These are phyloP conservation scores for Bombus confusus DNA, from an alignment of 1,140 invertebrate genomes.

Conservation along the genomic window DNA sequence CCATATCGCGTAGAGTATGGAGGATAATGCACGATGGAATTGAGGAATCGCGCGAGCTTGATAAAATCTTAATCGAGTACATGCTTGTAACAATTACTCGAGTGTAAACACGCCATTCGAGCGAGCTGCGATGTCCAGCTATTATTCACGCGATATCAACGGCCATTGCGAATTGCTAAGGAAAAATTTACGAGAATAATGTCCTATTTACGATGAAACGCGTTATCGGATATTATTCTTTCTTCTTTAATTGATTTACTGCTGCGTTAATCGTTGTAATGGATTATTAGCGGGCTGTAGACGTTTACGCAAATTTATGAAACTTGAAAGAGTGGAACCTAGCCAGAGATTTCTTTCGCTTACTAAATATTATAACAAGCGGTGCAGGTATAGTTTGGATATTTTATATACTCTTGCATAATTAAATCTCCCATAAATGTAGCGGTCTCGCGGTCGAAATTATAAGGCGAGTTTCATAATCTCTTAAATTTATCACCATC, in stretches of 20 bases:
- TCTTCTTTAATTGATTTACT: background rate
- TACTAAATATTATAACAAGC: background rate
- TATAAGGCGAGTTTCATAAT: background rate
- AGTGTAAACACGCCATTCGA: background rate
- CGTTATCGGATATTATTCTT: constrained; percentile 43
- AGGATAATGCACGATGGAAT: background rate
- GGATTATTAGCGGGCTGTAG: background rate
- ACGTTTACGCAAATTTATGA: background rate
- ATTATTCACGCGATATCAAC: constrained; percentile 5
- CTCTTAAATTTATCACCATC: background rate
- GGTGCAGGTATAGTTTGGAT: too few relatives aligned
- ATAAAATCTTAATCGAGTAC: constrained; percentile 21
- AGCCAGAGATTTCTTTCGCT: background rate
- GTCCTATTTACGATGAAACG: constrained; percentile 4
- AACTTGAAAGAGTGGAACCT: background rate
- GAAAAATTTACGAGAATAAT: constrained; percentile 15
- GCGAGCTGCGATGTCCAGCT: background rate
- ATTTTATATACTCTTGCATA: background rate
- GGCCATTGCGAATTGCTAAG: background rate
- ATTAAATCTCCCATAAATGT: too few relatives aligned
- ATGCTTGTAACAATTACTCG: background rate
- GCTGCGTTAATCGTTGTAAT: background rate
- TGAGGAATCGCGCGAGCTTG: background rate
- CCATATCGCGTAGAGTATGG: background rate
- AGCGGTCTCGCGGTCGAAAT: background rate